Base-by-base conservation (phyloP, 1,140 invertebrate genomes). In the Calycopis cecrops region DNA sequence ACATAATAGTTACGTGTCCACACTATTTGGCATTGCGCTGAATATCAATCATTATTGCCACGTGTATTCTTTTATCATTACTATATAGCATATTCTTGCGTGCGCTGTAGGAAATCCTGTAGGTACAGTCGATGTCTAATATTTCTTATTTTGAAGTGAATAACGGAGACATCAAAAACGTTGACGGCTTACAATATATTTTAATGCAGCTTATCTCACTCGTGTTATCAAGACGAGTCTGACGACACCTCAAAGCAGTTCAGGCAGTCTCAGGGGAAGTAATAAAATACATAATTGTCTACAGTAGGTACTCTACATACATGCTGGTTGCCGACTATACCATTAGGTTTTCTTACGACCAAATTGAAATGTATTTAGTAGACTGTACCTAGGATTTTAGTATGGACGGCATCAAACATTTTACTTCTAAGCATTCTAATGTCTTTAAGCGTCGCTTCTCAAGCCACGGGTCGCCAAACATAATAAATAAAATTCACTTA, bases 381-480 rank as follows among this genome's bases (percentile, higher is more conserved):
- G 21, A 50, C 21, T 50, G 28, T 50, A 35, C 28, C 14, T 50
- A 34, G 14, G 4, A 35, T 35, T 50, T 50, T 50, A 35, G 7
- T 50, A 50, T 50, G 48, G 48, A 16, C 3, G 34, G 35, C 48
- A 35, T 35, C 33, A 50, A 34, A 33, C 34, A 14, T 8, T 12
- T 33, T 10, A 16, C 48, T 49, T 50, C 48, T 35, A 16, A 50
- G 48, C 48, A 50, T 50, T 35, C 48, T 50, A 35, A 50, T 44
- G 14, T 44, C n/a, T 50, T 12, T 50, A 34, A 4, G 1, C 48
- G 14, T 35, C 9, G 34, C 48, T 50, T 11, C 11, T 50, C 12
- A 50, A 49, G 0, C 6, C 8, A 28, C 17, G 48, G 11, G 10
- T 28, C 11, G 21, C 17, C 2, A 18, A 16, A 21, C 0, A 48